Conservation (phyloP, 1,140 invertebrate species). For the Charaxes varanes region DNA sequence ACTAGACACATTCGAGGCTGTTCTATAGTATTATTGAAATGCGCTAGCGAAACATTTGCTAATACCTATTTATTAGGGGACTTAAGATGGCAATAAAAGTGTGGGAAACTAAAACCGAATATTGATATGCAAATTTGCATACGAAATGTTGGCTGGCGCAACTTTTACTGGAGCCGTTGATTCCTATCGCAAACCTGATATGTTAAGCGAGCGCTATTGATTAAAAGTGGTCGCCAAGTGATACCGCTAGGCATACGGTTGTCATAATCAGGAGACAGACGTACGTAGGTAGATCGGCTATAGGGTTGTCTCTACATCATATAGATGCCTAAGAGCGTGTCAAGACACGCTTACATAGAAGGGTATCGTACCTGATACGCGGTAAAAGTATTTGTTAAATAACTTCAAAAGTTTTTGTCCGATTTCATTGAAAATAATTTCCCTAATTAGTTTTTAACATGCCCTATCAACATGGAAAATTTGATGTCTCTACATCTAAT, state of each 20-base stretch:
- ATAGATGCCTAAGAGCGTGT: neutral
- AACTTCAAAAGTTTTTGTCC: neutral
- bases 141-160: conserved; percentile 18
- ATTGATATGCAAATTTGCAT: conserved; percentile 28
- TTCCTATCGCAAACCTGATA: conserved; percentile 41
- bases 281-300: conserved; percentile 19
- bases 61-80: neutral
- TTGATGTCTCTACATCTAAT: no score
- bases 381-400: no score
- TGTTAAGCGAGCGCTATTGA: conserved; percentile 53
- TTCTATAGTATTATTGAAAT: no score
- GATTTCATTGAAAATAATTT: no score
- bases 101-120: conserved; percentile 12
- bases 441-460: no score
- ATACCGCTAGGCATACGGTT: conserved; percentile 55
- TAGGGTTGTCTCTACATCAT: neutral
- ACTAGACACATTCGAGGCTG: no score
- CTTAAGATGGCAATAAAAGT: neutral
- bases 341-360: neutral
- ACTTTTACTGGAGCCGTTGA: conserved; percentile 29
- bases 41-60: neutral
- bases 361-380: no score
- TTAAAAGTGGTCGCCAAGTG: conserved; percentile 41
- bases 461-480: no score
- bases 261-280: conserved; percentile 59